These are phyloP conservation scores for Sinocyclocheilus anophthalmus DNA, from an alignment of 2,113 vertebrate genomes.

Conservation along the genomic window DNA sequence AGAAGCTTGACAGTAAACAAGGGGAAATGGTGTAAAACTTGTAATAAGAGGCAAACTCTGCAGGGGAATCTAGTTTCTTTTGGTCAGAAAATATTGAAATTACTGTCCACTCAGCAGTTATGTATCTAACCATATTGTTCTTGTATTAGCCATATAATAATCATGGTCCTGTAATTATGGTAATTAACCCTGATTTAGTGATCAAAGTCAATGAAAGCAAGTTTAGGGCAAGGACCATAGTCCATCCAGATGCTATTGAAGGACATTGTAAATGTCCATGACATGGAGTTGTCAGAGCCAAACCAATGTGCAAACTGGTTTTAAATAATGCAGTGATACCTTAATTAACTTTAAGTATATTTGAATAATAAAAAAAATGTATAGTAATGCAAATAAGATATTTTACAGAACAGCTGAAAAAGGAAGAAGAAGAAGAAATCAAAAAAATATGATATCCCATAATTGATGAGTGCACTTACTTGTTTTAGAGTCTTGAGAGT, in stretches of 20 bases:
- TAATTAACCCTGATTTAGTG: background rate
- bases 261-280: background rate
- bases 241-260: background rate
- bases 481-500: background rate
- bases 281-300: background rate
- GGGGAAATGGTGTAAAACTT: background rate
- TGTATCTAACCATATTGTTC: background rate
- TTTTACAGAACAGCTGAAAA: background rate
- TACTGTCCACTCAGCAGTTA: background rate
- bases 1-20: background rate
- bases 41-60: background rate
- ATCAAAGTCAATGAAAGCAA: background rate
- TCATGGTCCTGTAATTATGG: background rate
- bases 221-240: background rate
- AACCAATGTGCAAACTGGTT: background rate
- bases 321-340: background rate
- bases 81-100: background rate
- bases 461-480: conserved; percentile 22
- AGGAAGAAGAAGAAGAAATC: background rate
- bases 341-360: background rate
- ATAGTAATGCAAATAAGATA: background rate
- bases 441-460: background rate
- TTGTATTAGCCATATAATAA: background rate
- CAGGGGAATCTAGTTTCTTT: background rate
- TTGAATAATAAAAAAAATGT: background rate